Conservation (phyloP, 2,113 vertebrate species). For the Larimichthys crocea region DNA sequence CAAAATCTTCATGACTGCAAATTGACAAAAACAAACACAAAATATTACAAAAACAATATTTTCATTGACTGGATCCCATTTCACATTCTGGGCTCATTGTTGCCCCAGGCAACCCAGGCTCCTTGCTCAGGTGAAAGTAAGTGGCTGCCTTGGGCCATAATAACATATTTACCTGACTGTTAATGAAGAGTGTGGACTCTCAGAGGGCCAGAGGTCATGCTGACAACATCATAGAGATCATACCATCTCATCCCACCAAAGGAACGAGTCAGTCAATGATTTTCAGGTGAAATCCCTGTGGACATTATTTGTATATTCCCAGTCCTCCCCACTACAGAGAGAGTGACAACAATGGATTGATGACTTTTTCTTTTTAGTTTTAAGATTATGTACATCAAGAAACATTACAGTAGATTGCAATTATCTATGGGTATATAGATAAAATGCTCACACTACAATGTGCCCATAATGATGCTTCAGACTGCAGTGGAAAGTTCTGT, state of each 20-base stretch:
- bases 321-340: neutral
- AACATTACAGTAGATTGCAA: neutral
- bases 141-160: conserved; percentile 36
- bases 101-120: conserved; percentile 39
- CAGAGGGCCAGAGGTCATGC: conserved; percentile 20
- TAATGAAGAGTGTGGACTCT: conserved; percentile 44
- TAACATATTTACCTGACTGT: conserved; percentile 54
- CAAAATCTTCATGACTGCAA: conserved; percentile 10
- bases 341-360: neutral
- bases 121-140: conserved; percentile 18
- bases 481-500: neutral
- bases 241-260: neutral
- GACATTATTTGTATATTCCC: neutral
- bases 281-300: neutral
- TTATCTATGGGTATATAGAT: neutral
- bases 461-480: neutral
- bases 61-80: neutral
- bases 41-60: neutral
- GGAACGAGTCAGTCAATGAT: neutral
- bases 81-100: conserved; percentile 25
- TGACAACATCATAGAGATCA: neutral
- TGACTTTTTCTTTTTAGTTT: neutral
- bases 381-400: neutral
- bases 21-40: conserved; percentile 5
- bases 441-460: neutral